phyloP scores from a whole-genome alignment of 2,113 vertebrate genomes.

The Malaclemys terrapin region DNA sequence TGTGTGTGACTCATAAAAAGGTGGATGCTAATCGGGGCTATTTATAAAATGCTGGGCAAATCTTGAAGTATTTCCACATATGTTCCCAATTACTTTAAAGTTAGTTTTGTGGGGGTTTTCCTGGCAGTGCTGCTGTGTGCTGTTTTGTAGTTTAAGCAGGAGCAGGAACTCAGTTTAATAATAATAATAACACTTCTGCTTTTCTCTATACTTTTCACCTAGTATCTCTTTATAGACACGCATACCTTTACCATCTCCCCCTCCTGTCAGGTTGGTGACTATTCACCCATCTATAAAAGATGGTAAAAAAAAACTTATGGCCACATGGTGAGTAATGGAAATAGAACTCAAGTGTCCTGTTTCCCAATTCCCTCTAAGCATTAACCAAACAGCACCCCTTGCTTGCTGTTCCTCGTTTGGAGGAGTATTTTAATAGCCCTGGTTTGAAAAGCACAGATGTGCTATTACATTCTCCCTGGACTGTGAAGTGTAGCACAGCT shows the following conservation, averaged over 20 bases:
- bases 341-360: not conserved
- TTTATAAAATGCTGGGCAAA: not conserved
- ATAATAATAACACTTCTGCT: not conserved
- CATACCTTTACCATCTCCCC: not conserved
- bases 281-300: not conserved
- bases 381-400: not conserved
- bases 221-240: not conserved
- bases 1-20: not conserved
- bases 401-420: rapidly evolving
- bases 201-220: not conserved
- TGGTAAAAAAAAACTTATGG: not conserved
- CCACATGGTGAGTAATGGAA: not conserved
- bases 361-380: not conserved
- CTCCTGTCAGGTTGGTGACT: not conserved
- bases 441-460: not conserved
- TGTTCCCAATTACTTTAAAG: not conserved
- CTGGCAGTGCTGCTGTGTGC: not conserved
- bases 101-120: not conserved
- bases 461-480: not conserved
- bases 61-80: not conserved
- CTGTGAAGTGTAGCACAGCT: not conserved
- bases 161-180: not conserved
- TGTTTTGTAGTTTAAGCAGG: not conserved
- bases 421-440: not conserved
- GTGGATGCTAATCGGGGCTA: not conserved